Conservation (phyloP, 1,140 invertebrate genomes). For the Megathymus violae region DNA sequence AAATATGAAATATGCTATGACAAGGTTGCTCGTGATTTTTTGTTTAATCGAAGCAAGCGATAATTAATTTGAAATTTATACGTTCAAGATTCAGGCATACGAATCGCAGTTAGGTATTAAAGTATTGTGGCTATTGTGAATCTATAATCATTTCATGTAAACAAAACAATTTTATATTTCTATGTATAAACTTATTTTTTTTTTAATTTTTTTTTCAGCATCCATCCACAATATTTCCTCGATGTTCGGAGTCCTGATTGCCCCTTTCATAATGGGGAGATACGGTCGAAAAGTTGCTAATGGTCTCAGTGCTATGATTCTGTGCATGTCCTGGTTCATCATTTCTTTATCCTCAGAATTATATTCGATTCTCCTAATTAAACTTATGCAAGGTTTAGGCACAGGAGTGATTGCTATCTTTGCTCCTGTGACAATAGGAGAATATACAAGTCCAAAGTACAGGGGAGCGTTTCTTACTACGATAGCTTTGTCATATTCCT, state of each 20-base stretch:
- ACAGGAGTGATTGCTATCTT: slow-evolving; percentile 50
- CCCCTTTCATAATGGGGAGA: slow-evolving; percentile 51
- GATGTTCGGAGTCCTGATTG: slow-evolving; percentile 48
- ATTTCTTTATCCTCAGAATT: slow-evolving; percentile 43
- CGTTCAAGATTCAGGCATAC: no score
- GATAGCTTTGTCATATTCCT: slow-evolving; percentile 75
- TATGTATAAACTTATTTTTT: background rate
- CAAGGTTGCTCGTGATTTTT: no score
- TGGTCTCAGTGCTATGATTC: slow-evolving; percentile 39
- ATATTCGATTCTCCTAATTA: slow-evolving; percentile 40
- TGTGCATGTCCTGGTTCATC: slow-evolving; percentile 46
- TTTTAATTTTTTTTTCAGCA: slow-evolving; percentile 45
- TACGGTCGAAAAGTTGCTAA: slow-evolving; percentile 52
- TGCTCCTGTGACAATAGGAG: slow-evolving; percentile 52
- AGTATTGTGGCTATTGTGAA: no score
- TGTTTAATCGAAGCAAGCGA: no score
- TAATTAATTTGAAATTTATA: no score
- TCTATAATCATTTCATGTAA: no score
- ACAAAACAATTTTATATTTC: no score
- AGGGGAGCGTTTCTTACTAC: slow-evolving; percentile 58
- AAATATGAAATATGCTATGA: no score
- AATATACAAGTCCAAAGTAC: slow-evolving; percentile 55
- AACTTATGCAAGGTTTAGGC: slow-evolving; percentile 51
- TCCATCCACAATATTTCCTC: slow-evolving; percentile 53
- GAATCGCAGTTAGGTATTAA: no score